Conservation (phyloP, 64 coral and sea anemone genomes). For the Dendronephthya gigantea region DNA sequence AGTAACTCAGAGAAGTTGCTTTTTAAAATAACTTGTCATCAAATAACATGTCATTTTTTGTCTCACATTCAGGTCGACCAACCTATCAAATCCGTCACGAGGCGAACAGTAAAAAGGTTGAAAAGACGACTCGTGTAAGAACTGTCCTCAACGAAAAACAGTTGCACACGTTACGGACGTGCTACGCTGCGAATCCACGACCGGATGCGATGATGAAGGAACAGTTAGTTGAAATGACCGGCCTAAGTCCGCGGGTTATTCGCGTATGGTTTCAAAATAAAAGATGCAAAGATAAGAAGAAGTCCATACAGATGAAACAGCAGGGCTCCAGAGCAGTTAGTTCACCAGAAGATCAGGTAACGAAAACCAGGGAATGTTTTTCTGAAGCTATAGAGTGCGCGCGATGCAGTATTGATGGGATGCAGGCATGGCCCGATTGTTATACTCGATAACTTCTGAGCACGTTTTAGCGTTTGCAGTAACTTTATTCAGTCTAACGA, state of each 20-base stretch:
- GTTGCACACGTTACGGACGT: constrained; percentile 83
- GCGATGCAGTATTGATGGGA: no score
- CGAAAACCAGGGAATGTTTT: background rate
- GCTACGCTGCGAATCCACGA: constrained; percentile 82
- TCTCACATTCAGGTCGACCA: constrained; percentile 43
- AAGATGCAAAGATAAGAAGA: constrained; percentile 98
- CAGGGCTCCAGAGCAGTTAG: constrained; percentile 18
- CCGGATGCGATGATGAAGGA: constrained; percentile 99
- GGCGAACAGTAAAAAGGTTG: constrained; percentile 50
- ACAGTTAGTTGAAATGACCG: constrained; percentile 97
- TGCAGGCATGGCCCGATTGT: no score
- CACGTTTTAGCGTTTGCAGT: no score
- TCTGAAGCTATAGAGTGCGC: background rate
- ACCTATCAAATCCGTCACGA: constrained; percentile 35
- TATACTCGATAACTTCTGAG: no score
- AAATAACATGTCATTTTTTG: background rate
- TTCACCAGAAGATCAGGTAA: constrained; percentile 13
- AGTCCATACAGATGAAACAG: constrained; percentile 67
- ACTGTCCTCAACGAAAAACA: constrained; percentile 99
- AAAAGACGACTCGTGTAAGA: constrained; percentile 87
- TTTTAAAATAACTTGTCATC: background rate
- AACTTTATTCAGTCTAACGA: no score
- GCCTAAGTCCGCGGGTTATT: constrained; percentile 87
- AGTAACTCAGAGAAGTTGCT: no score
- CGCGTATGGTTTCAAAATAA: constrained; percentile 99